Conservation (phyloP, 2,888 invertebrate genomes). For the Poecilobothrus nobilitatus region DNA sequence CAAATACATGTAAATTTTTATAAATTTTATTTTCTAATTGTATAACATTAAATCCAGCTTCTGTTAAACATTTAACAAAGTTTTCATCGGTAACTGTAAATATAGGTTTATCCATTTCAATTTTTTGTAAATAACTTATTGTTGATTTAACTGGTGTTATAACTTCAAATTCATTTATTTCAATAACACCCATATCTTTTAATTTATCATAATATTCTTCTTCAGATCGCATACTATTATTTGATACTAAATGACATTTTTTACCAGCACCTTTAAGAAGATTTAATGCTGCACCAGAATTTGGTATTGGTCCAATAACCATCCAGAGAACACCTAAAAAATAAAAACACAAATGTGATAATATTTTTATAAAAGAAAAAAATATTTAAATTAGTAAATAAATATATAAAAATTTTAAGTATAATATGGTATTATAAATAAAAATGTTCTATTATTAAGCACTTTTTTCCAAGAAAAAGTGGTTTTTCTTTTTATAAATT, state of each 20-base stretch:
- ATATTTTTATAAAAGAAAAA: neutral
- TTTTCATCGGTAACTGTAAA: slow-evolving; percentile 39
- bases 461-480: no score
- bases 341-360: neutral
- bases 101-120: slow-evolving; percentile 42
- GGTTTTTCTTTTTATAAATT: no score
- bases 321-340: slow-evolving; percentile 45
- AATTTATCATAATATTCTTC: slow-evolving; percentile 35
- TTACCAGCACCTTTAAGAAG: slow-evolving; percentile 42
- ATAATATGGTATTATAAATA: no score
- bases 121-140: slow-evolving; percentile 43
- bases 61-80: slow-evolving; percentile 36
- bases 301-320: slow-evolving; percentile 35
- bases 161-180: slow-evolving; percentile 37
- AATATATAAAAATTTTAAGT: no score
- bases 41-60: slow-evolving; percentile 41
- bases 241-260: slow-evolving; percentile 40
- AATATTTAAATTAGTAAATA: neutral
- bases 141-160: slow-evolving; percentile 44
- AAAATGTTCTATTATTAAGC: no score
- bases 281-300: slow-evolving; percentile 37
- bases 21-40: neutral
- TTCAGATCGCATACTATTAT: slow-evolving; percentile 38
- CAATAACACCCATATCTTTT: slow-evolving; percentile 27
- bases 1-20: neutral